phyloP scores from a whole-genome alignment of 2,797 vertebrate species.

The Catharus ustulatus region DNA sequence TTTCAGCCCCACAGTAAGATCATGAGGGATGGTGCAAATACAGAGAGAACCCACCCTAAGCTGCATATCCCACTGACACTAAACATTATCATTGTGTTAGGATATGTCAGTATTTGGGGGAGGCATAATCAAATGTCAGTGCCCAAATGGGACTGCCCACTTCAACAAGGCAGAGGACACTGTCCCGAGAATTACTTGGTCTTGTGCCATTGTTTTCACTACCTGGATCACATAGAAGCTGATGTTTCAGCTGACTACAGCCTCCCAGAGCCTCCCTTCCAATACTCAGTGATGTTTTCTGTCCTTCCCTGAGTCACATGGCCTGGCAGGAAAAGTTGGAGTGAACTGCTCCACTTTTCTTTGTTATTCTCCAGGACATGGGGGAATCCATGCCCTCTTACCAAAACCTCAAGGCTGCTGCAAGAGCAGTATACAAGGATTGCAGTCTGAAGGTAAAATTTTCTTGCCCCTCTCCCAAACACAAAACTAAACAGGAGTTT shows the following conservation, averaged over 20 bases:
- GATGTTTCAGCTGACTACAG: background rate
- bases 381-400: background rate
- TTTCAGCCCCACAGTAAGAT: background rate
- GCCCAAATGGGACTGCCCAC: background rate
- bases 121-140: background rate
- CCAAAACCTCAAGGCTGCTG: background rate
- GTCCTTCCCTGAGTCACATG: background rate
- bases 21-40: background rate
- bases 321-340: background rate
- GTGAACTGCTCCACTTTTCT: background rate
- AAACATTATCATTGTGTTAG: accelerated
- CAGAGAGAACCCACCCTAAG: background rate
- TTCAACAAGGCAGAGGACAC: background rate
- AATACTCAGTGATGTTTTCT: background rate
- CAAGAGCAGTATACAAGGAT: background rate
- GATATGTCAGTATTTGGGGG: background rate
- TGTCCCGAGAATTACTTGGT: background rate
- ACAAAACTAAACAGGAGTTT: background rate
- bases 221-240: background rate
- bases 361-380: background rate
- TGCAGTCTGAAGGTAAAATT: background rate
- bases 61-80: background rate
- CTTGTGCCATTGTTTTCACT: background rate
- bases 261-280: background rate
- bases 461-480: accelerated